These are phyloP conservation scores for Phrynocephalus guinanensis DNA, from an alignment of 2,797 vertebrate species.

Conservation along the genomic window DNA sequence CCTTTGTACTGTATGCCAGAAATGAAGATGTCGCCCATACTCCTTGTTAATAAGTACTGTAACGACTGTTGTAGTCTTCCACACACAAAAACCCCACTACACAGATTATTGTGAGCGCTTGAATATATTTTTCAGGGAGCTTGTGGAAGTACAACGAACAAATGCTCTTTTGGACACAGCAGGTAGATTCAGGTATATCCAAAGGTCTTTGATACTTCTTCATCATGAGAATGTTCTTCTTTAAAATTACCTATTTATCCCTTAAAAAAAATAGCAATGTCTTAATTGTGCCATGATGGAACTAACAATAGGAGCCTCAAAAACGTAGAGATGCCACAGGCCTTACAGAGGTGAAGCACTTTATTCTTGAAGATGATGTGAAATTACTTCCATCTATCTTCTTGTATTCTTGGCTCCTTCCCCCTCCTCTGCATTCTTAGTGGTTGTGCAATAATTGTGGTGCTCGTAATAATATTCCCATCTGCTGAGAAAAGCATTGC, in stretches of 20 bases:
- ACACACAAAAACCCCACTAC: background rate
- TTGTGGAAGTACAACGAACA: background rate
- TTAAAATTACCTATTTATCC: background rate
- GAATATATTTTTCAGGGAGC: background rate
- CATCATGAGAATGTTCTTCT: background rate
- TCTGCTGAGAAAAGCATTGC: conserved; percentile 39
- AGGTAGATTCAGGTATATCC: background rate
- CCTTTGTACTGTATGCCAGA: background rate
- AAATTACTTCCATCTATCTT: conserved; percentile 17
- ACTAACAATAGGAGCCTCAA: too few species aligned
- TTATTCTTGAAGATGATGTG: background rate
- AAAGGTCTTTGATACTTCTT: background rate
- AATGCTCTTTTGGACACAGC: background rate
- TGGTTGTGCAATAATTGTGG: conserved; percentile 18
- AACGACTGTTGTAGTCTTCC: background rate
- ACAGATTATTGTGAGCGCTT: background rate
- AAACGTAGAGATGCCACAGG: background rate
- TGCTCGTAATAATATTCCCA: conserved; percentile 38
- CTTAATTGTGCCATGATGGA: background rate
- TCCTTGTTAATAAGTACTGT: background rate
- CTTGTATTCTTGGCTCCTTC: background rate
- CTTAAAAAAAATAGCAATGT: background rate
- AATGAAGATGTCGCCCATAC: background rate
- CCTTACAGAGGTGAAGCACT: background rate
- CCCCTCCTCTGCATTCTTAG: conserved; percentile 22